Evolutionary conservation across 2,113 vertebrate species (phyloP), one percentile per base, ranked within the genome.

Genomic region (Brachyistius frenatus): DNA sequence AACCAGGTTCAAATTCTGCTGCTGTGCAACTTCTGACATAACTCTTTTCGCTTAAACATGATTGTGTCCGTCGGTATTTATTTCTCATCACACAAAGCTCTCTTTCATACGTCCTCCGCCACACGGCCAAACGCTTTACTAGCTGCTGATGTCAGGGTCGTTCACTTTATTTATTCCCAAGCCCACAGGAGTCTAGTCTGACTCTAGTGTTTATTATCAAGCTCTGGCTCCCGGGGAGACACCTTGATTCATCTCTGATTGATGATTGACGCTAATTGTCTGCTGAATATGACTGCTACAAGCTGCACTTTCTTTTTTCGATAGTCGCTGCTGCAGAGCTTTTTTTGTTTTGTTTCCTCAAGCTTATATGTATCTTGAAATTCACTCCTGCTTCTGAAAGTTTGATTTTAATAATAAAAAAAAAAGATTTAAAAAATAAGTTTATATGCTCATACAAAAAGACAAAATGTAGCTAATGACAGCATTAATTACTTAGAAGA

Each of bases 101-200:
- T 64, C 86, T 88, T 89, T 91, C 89, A 86, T 73, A 60, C 74
- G 5, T 41, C 5, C 81, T 72, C 76, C 73, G 23, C 14, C 57
- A 2, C 80, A 54, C 49, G 9, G 81, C 83, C 83, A 85, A 91
- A 88, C 85, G 63, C 80, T 90, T 91, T 79, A 86, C 83, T 71
- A 80, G 85, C 88, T 85, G 90, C 84, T 80, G 81, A 81, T 89
- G 90, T 89, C 76, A 80, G 79, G 88, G 75, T 85, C 37, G 52
- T 86, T 81, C 73, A 10, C 69, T 87, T 91, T 90, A 91, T 92
- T 92, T 91, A 92, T 91, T 90, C 90, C 80, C 41, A n/a, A 80
- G 37, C 80, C 85, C 82, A 60, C 85, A 85, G 74, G 82, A 76
- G 84, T 86, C 80, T 68, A 75, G 88, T 81, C 86, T 73, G 90